Base-by-base conservation (phyloP, 2,797 vertebrate species). In the Danio jaintianensis region DNA sequence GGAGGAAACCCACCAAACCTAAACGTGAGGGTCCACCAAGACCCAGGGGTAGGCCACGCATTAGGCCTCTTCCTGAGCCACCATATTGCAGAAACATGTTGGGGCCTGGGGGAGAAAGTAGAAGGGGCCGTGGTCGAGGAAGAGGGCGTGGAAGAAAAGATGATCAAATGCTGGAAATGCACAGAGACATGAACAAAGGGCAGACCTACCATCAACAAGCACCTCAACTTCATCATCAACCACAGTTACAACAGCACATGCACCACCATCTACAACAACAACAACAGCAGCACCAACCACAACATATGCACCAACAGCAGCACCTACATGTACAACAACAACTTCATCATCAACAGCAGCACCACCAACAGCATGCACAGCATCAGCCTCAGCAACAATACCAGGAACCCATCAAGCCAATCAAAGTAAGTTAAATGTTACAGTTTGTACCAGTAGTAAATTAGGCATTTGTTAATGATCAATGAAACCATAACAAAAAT, bases 1-100 rank as follows among this genome's bases (percentile, higher is more conserved):
- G 96, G n/a, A 93, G 96, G 55, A 97, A 97, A 63, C 96, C 97
- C 42, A 96, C 95, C 36, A 97, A 96, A 89, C 96, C 96, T 67
- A 98, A 97, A 88, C 91, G 96, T 0, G 96, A 97, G 9, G 96
- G 96, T 0, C 97, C 97, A 0, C 97, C 96, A 5, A 90, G 96
- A 0, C 96, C 97, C 0, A 87, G 96, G 4, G 97, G 97, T 0
- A 88, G 97, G 38, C 96, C 96, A 1, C 93, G 96, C 2, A 97
- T 97, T 86, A 94, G 96, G 20, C 96, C 96, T 0, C 89, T 97
- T 66, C 94, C 85, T 20, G 93, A 94, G 71, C 92, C 93, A 40
- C 86, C 93, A 1, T 92, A 92, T 79, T 93, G 92, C 85, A 89
- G 90, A 53, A 86, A 95, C 71, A 89, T 83, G 78, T 92, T 93